These are phyloP conservation scores for Tetanocera ferruginea DNA, from an alignment of 2,888 invertebrate genomes.

Conservation along the genomic window DNA sequence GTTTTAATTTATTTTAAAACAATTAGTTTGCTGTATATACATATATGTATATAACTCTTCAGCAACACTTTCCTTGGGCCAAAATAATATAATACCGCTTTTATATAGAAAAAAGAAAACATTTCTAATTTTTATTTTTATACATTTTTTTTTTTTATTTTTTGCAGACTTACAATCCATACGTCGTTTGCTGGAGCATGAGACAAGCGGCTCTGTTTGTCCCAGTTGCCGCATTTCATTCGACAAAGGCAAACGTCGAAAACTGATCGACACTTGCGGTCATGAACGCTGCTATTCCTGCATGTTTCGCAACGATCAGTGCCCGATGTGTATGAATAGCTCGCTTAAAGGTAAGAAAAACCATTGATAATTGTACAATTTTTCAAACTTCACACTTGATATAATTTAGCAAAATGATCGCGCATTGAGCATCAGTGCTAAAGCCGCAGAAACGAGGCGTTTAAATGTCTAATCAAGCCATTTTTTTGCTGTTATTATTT, in stretches of 20 bases:
- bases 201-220: conserved; percentile 78
- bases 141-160: conserved; percentile 31
- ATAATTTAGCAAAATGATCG: conserved; percentile 10
- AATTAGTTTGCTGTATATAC: background rate
- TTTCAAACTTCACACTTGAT: conserved; percentile 12
- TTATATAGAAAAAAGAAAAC: background rate
- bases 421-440: background rate
- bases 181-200: conserved; percentile 82
- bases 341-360: conserved; percentile 65
- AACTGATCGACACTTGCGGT: conserved; percentile 94
- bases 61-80: background rate
- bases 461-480: too few relatives aligned
- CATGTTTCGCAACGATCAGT: conserved; percentile 92
- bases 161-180: conserved; percentile 87
- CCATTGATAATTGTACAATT: conserved; percentile 34
- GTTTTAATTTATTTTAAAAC: background rate
- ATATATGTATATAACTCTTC: background rate
- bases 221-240: conserved; percentile 94
- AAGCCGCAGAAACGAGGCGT: too few relatives aligned
- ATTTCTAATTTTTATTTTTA: conserved; percentile 1
- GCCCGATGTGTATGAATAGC: conserved; percentile 82
- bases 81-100: too few relatives aligned
- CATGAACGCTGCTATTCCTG: conserved; percentile 96
- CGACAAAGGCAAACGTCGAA: conserved; percentile 96
- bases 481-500: too few relatives aligned